Evolutionary conservation across 2,888 invertebrate genomes (phyloP).

Genomic region (Empis stercorea): DNA sequence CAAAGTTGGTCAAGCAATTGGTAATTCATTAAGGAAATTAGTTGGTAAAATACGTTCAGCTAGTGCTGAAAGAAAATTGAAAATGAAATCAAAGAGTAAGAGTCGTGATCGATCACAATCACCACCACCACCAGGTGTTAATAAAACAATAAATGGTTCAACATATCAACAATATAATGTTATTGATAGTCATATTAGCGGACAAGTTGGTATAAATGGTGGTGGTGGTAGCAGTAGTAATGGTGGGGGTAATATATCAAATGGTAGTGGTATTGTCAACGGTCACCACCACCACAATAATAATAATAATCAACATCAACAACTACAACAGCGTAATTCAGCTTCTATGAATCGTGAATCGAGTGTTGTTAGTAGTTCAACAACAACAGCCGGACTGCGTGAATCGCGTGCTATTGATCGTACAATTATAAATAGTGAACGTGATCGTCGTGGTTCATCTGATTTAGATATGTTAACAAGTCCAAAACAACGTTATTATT

Average conservation of each 20-base stretch:
- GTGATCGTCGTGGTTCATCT: constrained; percentile 17
- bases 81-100: constrained; percentile 41
- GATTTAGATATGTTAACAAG: constrained; percentile 30
- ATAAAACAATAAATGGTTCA: constrained; percentile 20
- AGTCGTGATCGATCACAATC: constrained; percentile 42
- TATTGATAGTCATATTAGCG: constrained; percentile 35
- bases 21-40: constrained; percentile 68
- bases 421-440: constrained; percentile 4
- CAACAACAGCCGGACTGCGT: constrained; percentile 18
- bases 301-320: constrained; percentile 5
- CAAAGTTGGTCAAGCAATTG: constrained; percentile 49
- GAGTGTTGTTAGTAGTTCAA: constrained; percentile 19
- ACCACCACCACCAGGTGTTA: constrained; percentile 16
- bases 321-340: constrained; percentile 13
- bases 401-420: constrained; percentile 10
- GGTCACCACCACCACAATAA: constrained; percentile 8
- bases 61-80: constrained; percentile 51
- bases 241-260: constrained; percentile 14
- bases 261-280: constrained; percentile 9
- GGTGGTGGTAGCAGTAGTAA: constrained; percentile 9
- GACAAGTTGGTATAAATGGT: constrained; percentile 15
- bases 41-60: constrained; percentile 73
- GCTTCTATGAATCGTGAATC: constrained; percentile 19
- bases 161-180: constrained; percentile 37
- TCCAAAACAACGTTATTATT: constrained; percentile 65